Evolutionary conservation across 2,113 vertebrate species (phyloP), one percentile per base, ranked within the genome.

Genomic region (Nothobranchius kuhntae): DNA sequence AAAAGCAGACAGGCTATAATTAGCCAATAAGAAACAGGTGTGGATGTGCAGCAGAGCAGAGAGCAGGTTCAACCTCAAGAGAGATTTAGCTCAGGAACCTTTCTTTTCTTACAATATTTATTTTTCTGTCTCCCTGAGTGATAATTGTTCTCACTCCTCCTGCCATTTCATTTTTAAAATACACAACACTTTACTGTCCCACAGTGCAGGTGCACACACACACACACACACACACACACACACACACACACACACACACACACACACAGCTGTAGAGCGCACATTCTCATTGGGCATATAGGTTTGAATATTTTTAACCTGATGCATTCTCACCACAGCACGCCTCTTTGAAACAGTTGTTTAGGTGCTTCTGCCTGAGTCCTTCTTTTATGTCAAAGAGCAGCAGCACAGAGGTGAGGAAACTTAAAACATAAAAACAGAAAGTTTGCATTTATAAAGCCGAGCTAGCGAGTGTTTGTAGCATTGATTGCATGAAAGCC

Each of bases 271-370:
- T 53, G 44, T 53, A 1, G 24, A 17, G 17, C 52, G 12, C 45
- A 30, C 1, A 3, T 30, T 77, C 35, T 61, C 1, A 0, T 24
- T 79, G 80, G 75, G 75, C 74, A 68, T 60, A 45, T 9, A 78
- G 68, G 61, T 64, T 21, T 70, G 56, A 59, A 60, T 89, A 88
- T 89, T 87, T 92, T 87, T 87, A 90, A 82, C 68, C 40, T 17
- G 12, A 60, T 63, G 35, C 21, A 6, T 46, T 47, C 59, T 75
- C 54, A 55, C 48, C 73, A 73, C 72, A 2, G 13, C 8, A 26
- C 66, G 24, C 53, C 30, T 68, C 69, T 73, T 64, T 74, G 38
- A 75, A 72, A 56, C 48, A 45, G 57, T 45, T 56, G 38, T 73
- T 67, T 75, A 79, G 71, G 69, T 78, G 62, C 52, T 5, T 51